Conservation (phyloP, 2,797 vertebrate species). For the Vireo griseus region DNA sequence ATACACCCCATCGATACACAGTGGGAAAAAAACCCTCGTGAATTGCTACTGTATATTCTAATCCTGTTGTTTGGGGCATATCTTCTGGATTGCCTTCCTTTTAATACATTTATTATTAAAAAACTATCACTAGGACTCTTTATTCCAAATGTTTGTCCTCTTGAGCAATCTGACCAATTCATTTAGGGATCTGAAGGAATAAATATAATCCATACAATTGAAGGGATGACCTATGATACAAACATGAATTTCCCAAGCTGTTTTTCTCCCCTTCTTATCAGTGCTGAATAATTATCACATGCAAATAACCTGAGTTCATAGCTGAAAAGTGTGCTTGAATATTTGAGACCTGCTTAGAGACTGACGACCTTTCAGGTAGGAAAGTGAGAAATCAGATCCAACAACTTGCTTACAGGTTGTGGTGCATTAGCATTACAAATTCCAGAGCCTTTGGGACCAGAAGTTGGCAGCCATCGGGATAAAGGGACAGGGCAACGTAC, state of each 20-base stretch:
- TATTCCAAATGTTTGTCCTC: not conserved
- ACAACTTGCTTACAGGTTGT: not conserved
- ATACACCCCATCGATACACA: not conserved
- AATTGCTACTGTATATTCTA: not conserved
- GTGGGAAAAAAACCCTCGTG: not conserved
- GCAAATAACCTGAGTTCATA: not conserved
- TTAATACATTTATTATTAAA: not conserved
- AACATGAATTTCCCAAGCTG: not conserved
- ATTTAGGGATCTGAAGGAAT: not conserved
- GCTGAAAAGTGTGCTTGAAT: not conserved
- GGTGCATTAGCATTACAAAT: not conserved
- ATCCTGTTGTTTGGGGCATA: not conserved
- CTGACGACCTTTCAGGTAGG: not conserved
- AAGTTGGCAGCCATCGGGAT: not conserved
- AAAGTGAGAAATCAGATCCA: not conserved
- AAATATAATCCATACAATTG: not conserved
- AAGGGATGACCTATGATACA: not conserved
- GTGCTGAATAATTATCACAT: not conserved
- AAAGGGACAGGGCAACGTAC: fast-evolving
- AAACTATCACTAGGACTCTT: not conserved
- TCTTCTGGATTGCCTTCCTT: not conserved
- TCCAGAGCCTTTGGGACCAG: not conserved
- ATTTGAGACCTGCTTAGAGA: not conserved
- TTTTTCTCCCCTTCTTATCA: not conserved
- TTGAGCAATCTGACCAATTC: not conserved